Conservation (phyloP, 2,888 invertebrate genomes). For the Ectemnius lituratus region DNA sequence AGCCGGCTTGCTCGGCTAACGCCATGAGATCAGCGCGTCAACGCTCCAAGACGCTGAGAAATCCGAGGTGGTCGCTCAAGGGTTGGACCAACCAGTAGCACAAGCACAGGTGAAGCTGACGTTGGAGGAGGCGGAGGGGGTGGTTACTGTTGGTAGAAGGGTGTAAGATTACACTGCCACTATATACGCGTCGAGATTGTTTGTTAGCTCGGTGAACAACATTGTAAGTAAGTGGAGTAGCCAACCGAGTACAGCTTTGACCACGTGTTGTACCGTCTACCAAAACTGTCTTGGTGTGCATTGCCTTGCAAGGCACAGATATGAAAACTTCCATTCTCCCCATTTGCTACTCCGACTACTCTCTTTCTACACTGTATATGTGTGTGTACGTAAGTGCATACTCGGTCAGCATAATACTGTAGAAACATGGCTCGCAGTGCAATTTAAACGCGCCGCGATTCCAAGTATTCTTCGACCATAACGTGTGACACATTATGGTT, state of each 20-base stretch:
- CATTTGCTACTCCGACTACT: no score
- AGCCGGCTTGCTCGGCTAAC: conserved; percentile 21
- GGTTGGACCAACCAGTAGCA: background rate
- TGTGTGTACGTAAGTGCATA: no score
- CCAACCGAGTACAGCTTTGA: conserved; percentile 7
- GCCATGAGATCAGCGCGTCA: conserved; percentile 51
- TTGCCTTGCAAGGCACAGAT: conserved; percentile 36
- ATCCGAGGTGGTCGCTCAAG: conserved; percentile 45
- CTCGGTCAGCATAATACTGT: conserved; percentile 50
- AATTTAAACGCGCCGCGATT: conserved; percentile 53
- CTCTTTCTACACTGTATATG: no score
- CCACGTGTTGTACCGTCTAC: conserved; percentile 57
- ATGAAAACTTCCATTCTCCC: background rate
- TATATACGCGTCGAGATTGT: conserved; percentile 52
- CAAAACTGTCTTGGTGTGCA: conserved; percentile 27
- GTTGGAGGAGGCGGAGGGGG: conserved; percentile 6
- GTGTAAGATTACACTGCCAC: conserved; percentile 55
- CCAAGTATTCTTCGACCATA: conserved; percentile 41
- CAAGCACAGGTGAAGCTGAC: conserved; percentile 9
- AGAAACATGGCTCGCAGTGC: conserved; percentile 47
- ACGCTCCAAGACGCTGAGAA: conserved; percentile 51
- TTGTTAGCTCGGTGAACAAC: conserved; percentile 59
- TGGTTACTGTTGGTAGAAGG: background rate
- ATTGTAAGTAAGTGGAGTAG: conserved; percentile 64
- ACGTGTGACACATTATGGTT: conserved; percentile 20